phyloP scores from a whole-genome alignment of 2,797 vertebrate genomes.

The Acanthurus leucopareius region DNA sequence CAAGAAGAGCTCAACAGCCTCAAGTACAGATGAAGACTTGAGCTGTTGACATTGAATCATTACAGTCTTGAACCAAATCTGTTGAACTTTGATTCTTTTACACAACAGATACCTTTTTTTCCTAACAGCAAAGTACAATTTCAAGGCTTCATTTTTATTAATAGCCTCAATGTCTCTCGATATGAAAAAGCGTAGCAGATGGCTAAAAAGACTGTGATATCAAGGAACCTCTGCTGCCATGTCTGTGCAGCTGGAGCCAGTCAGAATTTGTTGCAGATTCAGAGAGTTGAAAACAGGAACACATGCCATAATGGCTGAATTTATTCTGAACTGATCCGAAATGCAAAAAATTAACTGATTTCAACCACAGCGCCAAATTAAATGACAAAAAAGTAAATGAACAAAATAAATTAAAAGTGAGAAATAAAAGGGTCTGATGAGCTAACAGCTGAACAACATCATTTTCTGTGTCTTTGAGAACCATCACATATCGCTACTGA shows the following conservation, averaged over 20 bases:
- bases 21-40: conserved; percentile 21
- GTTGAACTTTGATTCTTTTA: conserved; percentile 11
- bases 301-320: neutral
- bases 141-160: neutral
- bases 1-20: conserved; percentile 27
- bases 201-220: neutral
- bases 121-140: neutral
- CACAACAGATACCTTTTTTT: neutral
- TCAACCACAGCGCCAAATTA: neutral
- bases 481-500: no score
- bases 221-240: no score
- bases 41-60: conserved; percentile 26
- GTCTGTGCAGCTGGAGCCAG: no score
- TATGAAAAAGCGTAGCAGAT: neutral
- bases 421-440: neutral
- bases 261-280: neutral
- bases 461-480: no score
- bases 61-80: conserved; percentile 12
- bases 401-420: neutral
- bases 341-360: neutral
- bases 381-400: neutral
- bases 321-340: neutral
- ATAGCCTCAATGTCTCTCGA: neutral
- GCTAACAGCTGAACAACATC: neutral
- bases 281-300: neutral